Percentiles rank a stretch among this genome's conserved stretches.
Evolutionary conservation across 2,888 invertebrate species (phyloP).

Genomic region (Panzeria rudis): DNA sequence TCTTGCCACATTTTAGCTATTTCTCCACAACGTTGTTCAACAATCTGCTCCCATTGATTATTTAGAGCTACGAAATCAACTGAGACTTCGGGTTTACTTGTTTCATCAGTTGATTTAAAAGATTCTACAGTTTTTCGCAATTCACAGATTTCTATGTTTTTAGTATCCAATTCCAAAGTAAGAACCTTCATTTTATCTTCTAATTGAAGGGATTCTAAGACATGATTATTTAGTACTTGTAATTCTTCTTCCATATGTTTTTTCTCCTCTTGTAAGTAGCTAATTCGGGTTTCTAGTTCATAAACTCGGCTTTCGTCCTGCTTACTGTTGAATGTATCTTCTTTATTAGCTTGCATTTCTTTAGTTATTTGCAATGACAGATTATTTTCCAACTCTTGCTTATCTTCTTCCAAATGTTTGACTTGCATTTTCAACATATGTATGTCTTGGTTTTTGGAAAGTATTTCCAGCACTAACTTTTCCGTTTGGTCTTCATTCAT

Average conservation of each 20-base stretch:
- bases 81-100: not conserved
- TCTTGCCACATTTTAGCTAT: constrained; percentile 89
- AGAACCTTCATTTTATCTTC: constrained; percentile 82
- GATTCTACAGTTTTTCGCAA: constrained; percentile 78
- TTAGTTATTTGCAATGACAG: constrained; percentile 77
- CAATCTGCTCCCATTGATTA: constrained; percentile 84
- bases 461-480: constrained; percentile 81
- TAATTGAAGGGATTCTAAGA: constrained; percentile 79
- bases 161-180: constrained; percentile 81
- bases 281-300: constrained; percentile 76
- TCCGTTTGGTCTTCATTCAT: constrained; percentile 83
- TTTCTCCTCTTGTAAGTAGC: constrained; percentile 78
- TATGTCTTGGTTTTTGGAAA: constrained; percentile 83
- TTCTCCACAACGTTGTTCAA: constrained; percentile 88
- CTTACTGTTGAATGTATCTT: constrained; percentile 30
- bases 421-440: constrained; percentile 83
- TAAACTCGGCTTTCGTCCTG: constrained; percentile 35
- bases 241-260: constrained; percentile 82
- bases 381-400: constrained; percentile 82
- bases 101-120: constrained; percentile 47
- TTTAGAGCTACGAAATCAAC: constrained; percentile 77
- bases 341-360: constrained; percentile 74
- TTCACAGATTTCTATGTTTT: constrained; percentile 82
- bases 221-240: constrained; percentile 82
- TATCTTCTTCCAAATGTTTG: constrained; percentile 83